Evolutionary conservation across 2,113 vertebrate genomes (phyloP).

Genomic region (Catharus minimus): DNA sequence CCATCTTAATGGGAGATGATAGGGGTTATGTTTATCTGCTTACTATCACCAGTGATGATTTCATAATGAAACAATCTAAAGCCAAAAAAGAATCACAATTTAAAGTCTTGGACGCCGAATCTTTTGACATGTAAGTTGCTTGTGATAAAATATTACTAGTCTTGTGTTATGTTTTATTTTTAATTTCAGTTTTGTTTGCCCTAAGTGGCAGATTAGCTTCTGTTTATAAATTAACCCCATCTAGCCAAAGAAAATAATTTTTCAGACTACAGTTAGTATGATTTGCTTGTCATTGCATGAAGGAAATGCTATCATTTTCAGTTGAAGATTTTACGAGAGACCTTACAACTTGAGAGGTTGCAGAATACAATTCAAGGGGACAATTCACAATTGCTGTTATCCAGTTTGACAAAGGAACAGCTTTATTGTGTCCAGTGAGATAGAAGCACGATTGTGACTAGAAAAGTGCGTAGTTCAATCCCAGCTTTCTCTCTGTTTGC

Average conservation of each 20-base stretch:
- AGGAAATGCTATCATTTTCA: background rate
- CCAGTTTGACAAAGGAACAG: background rate
- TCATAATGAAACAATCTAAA: conserved; percentile 65
- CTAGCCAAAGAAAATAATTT: background rate
- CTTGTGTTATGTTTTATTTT: background rate
- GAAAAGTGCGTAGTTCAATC: background rate
- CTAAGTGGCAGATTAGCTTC: background rate
- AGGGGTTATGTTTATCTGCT: conserved; percentile 71
- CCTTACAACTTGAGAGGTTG: background rate
- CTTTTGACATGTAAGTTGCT: conserved; percentile 66
- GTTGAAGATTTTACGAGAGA: background rate
- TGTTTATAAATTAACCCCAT: background rate
- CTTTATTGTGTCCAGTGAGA: background rate
- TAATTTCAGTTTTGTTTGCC: background rate
- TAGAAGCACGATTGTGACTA: background rate
- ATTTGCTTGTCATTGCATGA: background rate
- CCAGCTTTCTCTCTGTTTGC: background rate
- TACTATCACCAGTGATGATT: conserved; percentile 67
- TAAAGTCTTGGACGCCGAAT: conserved; percentile 63
- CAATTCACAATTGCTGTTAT: background rate
- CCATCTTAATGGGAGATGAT: conserved; percentile 74
- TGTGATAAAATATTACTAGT: background rate
- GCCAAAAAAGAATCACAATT: conserved; percentile 32
- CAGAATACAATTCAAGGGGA: background rate
- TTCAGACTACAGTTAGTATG: background rate